Evolutionary conservation across 53 echinoderm and acorn worm genomes (phyloP), one percentile per base, ranked within the genome.

Genomic region (Hippasteria phrygiana): DNA sequence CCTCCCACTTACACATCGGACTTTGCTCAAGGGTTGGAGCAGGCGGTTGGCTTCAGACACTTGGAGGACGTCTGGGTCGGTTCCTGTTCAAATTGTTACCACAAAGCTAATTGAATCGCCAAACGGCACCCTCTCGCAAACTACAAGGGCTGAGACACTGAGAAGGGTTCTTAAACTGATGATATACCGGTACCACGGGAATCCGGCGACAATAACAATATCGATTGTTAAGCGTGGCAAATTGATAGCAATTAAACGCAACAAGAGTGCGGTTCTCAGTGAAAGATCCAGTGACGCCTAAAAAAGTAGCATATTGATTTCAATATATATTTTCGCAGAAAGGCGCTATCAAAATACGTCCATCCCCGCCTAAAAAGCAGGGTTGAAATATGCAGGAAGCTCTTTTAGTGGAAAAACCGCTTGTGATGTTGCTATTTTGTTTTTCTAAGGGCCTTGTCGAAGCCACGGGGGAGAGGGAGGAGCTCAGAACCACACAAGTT

Each of bases 61-160:
- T 73, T 24, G 42, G 20, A 43, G n/a, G 41, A 73, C 20, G 36
- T 24, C 43, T n/a, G 43, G 20, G 73, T 73, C 73, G 73, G 73
- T 34, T 73, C 73, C 41, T 17, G 22, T 39, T 22, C 73, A 67
- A 42, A 83, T 28, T 37, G 67, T 45, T 65, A 40, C 24, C 67
- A 45, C 83, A 83, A 83, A 83, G 67, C 43, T 83, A 83, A 83
- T 67, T 83, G 83, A 83, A 83, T 83, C 45, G 32, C 81, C 12
- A 67, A 43, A 67, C 67, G 83, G 27, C 28, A 67, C 27, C 10
- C 45, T 62, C 67, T 79, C n/a, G 54, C 38, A 22, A 24, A 48
- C 34, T 76, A 17, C 53, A 26, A 11, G 33, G 34, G 53, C 34
- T 53, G 50, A 53, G 20, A 76, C 76, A 35, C 5, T 50, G 50